These are phyloP conservation scores for Pyrocephalus nanus DNA, from an alignment of 2,797 vertebrate genomes.

Conservation along the genomic window DNA sequence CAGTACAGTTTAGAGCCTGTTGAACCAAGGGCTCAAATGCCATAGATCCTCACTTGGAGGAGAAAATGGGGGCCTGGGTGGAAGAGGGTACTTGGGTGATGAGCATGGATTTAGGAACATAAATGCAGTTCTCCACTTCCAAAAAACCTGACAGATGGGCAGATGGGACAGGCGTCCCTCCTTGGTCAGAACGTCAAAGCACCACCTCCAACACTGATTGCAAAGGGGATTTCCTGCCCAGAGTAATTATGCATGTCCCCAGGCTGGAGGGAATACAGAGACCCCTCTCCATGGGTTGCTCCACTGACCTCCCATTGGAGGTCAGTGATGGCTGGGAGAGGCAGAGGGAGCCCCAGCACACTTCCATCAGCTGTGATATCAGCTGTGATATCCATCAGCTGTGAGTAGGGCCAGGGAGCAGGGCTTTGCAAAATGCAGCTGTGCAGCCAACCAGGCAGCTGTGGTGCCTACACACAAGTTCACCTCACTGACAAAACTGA, in stretches of 20 bases:
- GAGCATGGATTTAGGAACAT: not conserved
- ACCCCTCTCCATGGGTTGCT: not conserved
- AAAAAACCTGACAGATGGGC: not conserved
- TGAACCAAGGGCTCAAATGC: not conserved
- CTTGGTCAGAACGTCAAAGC: not conserved
- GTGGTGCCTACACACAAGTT: rapidly evolving
- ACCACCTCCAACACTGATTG: rapidly evolving
- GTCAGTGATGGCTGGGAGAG: not conserved
- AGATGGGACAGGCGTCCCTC: not conserved
- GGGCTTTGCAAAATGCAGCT: not conserved
- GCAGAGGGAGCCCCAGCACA: rapidly evolving
- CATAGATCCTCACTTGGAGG: not conserved
- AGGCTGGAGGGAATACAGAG: not conserved
- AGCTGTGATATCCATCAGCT: too few species aligned
- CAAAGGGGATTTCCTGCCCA: not conserved
- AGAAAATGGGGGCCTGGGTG: not conserved
- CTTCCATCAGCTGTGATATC: rapidly evolving
- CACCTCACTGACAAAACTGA: not conserved
- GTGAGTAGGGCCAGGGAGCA: not conserved
- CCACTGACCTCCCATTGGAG: rapidly evolving
- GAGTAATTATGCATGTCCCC: rapidly evolving
- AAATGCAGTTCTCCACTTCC: not conserved
- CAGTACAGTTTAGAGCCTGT: not conserved
- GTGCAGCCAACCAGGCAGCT: not conserved
- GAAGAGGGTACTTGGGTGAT: not conserved